Base-by-base conservation (phyloP, 2,888 invertebrate species). In the Orthonevra nobilis region DNA sequence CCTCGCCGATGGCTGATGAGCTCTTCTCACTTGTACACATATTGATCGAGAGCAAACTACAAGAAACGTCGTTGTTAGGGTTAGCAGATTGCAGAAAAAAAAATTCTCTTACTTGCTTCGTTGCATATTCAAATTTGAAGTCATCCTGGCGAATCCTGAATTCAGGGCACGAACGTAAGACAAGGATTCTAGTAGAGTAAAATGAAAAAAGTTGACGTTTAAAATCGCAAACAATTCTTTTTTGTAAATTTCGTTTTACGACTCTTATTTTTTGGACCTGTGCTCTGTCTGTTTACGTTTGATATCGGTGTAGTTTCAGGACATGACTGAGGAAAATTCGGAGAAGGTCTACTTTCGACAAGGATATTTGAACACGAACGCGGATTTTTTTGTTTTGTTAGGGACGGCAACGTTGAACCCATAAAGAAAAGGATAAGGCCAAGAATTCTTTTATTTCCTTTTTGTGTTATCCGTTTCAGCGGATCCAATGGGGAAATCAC, bases 301-400 rank as follows among this genome's bases (percentile, higher is more conserved):
- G 20, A 9, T 32, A 14, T 23, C 23, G 42, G 6, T 50, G 54
- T 52, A 52, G 19, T 36, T 66, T 46, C 15, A 38, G 12, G 7
- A 14, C 12, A 42, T 50, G 19, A 12, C 10, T 23, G 44, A 6
- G 14, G 19, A 36, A 63, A 30, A n/a, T n/a, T 38, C 17, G 17
- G 30, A 28, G 19, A 2, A 7, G 40, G 56, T 63, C 75, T 69
- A n/a, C n/a, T 75, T 48, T 75, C 61, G 48, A 48, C 63, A 69
- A 75, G 75, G 56, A 75, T 69, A 50, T 69, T 75, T 70, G 69
- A 75, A 61, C 75, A 61, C 48, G 61, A 56, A 75, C 46, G 48
- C 30, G 69, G 28, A 40, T 56, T 69, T 63, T 42, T 63, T 7
- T 74, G 52, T 20, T 19, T 48, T 54, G 15, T 26, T 32, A 36